Base-by-base conservation (phyloP, 92 coral and sea anemone genomes). In the Porites rus region DNA sequence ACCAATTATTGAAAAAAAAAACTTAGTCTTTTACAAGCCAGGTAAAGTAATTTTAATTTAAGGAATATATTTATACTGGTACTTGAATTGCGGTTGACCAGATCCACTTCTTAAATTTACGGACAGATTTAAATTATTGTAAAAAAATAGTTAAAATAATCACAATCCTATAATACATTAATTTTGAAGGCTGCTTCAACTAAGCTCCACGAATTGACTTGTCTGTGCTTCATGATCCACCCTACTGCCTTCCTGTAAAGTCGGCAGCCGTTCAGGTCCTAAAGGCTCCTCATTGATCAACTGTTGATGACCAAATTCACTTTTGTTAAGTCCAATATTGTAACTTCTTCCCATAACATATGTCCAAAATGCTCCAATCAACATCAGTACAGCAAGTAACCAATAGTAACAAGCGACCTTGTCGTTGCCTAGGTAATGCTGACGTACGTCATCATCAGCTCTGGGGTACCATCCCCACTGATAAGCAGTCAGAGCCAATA, bases 391-490 rank as follows among this genome's bases (percentile, higher is more conserved):
- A 20, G 94, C 92, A 7, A 95, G 84, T 22, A 95, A 51, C 98
- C 98, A 95, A 88, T 90, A 91, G 77, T 85, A 95, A 63, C 76
- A 90, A 3, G 94, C 94, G 14, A 91, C 86, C 8, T 86, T 87
- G 22, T 74, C 77, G 67, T 93, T 95, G 10, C 88, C 85, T 53
- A 95, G 90, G 80, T 95, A 95, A 59, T 61, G 69, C 10, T 65
- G 70, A n/a, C 58, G 69, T 11, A 79, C 92, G 13, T 20, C 82
- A 59, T 80, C 90, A 0, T 75, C 81, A 20, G 91, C 81, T 56
- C 69, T 86, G 12, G 98, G 93, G 66, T 88, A 95, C 98, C 98
- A 95, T 20, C 87, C 86, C 77, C 76, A 93, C 22, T 46, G 71
- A 52, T 75, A 65, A 12, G 96, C 67, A 0, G 76, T 86, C 58